Conservation (phyloP, 2,888 invertebrate genomes). For the Lydus trimaculatus region DNA sequence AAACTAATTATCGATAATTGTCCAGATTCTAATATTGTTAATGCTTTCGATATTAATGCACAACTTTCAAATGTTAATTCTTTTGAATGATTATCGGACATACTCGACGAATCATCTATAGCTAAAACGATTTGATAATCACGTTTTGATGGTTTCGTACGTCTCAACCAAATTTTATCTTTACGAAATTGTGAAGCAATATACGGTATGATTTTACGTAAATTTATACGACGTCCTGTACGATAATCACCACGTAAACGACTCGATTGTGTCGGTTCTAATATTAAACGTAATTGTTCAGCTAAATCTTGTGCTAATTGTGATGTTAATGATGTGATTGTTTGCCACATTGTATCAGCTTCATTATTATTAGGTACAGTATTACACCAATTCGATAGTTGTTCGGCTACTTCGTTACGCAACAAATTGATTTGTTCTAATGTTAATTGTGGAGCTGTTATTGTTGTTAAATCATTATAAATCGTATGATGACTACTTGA, state of each 20-base stretch:
- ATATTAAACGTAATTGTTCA: constrained; percentile 90
- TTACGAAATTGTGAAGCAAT: constrained; percentile 99
- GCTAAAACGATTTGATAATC: constrained; percentile 97
- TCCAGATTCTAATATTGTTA: constrained; percentile 93
- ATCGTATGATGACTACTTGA: constrained; percentile 83
- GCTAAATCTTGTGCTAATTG: constrained; percentile 83
- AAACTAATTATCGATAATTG: constrained; percentile 91
- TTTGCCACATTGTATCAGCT: constrained; percentile 68
- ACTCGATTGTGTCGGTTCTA: constrained; percentile 95
- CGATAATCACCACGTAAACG: constrained; percentile 94
- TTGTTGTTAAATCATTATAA: constrained; percentile 46
- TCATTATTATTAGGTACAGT: constrained; percentile 60
- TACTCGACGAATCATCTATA: constrained; percentile 93
- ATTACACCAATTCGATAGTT: constrained; percentile 62
- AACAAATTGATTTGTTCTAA: constrained; percentile 60
- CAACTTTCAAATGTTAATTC: constrained; percentile 95
- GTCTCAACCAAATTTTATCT: constrained; percentile 97
- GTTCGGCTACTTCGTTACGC: constrained; percentile 62
- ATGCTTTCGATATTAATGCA: constrained; percentile 87
- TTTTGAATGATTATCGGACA: constrained; percentile 89
- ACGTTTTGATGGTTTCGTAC: constrained; percentile 94
- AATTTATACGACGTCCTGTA: constrained; percentile 96
- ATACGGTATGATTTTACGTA: constrained; percentile 98
- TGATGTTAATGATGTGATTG: constrained; percentile 67
- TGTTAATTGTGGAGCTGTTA: constrained; percentile 42